A percentile compares a stretch with the other conserved stretches of the same genome.
phyloP scores from a whole-genome alignment of 2,113 vertebrate genomes.

The Perognathus longimembris region DNA sequence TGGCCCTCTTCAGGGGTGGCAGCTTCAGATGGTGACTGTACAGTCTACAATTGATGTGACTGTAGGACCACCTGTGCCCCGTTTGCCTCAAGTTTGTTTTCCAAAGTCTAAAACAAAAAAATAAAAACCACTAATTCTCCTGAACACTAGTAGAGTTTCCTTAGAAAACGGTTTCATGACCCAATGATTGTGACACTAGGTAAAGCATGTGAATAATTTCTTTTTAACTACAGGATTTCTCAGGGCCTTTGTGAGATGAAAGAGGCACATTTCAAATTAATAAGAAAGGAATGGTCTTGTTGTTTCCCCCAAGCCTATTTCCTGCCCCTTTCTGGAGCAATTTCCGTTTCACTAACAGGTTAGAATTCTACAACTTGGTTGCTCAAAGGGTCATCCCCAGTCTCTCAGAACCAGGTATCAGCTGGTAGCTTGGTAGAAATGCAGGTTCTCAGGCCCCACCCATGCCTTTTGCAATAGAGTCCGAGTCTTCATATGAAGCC shows the following conservation, averaged over 20 bases:
- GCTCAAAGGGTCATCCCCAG: background rate
- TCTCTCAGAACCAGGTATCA: background rate
- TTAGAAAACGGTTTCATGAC: background rate
- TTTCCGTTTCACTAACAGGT: background rate
- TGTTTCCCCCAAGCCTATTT: background rate
- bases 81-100: background rate
- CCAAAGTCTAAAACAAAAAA: constrained; percentile 27
- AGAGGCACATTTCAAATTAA: background rate
- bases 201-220: background rate
- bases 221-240: constrained; percentile 31
- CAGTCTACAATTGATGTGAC: background rate
- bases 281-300: background rate
- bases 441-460: background rate
- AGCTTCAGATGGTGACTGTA: background rate
- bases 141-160: background rate
- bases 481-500: background rate
- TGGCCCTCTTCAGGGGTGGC: background rate
- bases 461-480: background rate
- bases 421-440: background rate
- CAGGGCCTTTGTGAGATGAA: background rate
- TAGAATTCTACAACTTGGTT: background rate
- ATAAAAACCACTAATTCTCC: background rate
- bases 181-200: constrained; percentile 10
- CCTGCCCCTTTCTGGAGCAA: background rate
- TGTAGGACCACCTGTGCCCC: background rate